These are phyloP conservation scores for Dicrurus megarhynchus DNA, from an alignment of 2,113 vertebrate genomes.

Conservation along the genomic window DNA sequence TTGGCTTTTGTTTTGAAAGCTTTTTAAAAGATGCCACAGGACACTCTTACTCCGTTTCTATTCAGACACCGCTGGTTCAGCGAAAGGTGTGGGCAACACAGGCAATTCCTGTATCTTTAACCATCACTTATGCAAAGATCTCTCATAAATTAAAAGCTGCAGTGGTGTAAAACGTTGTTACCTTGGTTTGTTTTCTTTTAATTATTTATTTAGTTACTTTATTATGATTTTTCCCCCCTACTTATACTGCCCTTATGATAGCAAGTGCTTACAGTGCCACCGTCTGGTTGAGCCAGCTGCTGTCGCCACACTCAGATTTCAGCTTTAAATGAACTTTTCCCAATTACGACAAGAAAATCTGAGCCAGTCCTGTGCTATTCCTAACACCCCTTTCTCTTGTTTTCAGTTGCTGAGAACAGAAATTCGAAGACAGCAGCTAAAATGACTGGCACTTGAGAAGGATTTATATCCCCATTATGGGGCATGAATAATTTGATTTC, in stretches of 20 bases:
- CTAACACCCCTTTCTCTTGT: not conserved
- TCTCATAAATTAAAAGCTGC: constrained; percentile 3
- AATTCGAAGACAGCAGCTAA: not conserved
- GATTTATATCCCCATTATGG: not conserved
- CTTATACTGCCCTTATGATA: not conserved
- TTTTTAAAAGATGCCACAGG: not conserved
- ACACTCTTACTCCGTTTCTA: not conserved
- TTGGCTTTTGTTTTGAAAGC: not conserved
- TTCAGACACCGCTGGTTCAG: not conserved
- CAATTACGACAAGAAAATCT: not conserved
- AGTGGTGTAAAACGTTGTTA: not conserved
- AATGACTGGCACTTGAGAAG: not conserved
- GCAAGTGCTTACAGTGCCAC: constrained; percentile 72
- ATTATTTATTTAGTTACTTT: not conserved
- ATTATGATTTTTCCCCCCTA: rapidly evolving
- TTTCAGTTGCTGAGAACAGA: not conserved
- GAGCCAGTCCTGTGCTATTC: not conserved
- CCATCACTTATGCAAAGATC: not conserved
- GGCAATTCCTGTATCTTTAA: not conserved
- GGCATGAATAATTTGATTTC: not conserved
- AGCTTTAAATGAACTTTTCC: not conserved
- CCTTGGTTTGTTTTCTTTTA: not conserved
- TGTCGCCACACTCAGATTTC: not conserved
- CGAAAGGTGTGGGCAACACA: not conserved
- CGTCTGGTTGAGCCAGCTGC: constrained; percentile 51